Evolutionary conservation across 2,888 invertebrate species (phyloP).

Genomic region (Alloscopus bannaensis): DNA sequence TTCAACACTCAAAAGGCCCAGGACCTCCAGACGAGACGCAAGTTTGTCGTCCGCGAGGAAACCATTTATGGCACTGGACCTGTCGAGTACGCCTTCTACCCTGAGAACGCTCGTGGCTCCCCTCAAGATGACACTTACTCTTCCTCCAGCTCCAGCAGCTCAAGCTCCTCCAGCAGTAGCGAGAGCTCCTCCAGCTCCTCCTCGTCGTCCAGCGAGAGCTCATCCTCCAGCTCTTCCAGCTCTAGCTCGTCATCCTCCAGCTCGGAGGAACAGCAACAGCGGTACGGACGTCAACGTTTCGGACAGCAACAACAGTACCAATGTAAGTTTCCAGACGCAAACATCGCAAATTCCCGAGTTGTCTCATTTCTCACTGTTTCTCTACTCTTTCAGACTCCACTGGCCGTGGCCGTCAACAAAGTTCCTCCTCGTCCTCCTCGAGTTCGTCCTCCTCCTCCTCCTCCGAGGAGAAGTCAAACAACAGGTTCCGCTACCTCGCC

Average conservation of each 20-base stretch:
- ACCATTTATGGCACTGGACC: conserved; percentile 47
- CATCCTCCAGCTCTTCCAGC: conserved; percentile 11
- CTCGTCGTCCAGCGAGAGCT: conserved; percentile 2
- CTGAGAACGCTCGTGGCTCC: neutral
- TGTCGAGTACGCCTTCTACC: conserved; percentile 43
- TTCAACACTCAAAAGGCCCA: conserved; percentile 33
- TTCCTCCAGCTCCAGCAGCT: neutral
- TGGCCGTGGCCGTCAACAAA: too few relatives aligned
- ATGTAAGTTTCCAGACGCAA: too few relatives aligned
- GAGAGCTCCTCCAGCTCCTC: conserved; percentile 17
- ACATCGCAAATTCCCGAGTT: too few relatives aligned
- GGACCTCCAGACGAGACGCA: conserved; percentile 22
- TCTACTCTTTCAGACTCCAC: too few relatives aligned
- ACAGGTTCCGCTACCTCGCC: conserved; percentile 37
- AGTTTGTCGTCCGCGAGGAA: conserved; percentile 39
- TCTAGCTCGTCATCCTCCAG: conserved; percentile 14
- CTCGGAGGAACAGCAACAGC: conserved; percentile 23
- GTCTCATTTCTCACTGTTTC: too few relatives aligned
- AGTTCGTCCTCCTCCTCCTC: conserved; percentile 10
- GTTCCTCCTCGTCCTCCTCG: conserved; percentile 33
- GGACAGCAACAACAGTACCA: neutral
- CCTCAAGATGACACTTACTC: neutral
- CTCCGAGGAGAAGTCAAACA: conserved; percentile 24
- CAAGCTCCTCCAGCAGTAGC: neutral
- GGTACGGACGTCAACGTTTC: neutral